These are phyloP conservation scores for Drosophila varians DNA, from an alignment of 1,140 invertebrate genomes.

Conservation along the genomic window DNA sequence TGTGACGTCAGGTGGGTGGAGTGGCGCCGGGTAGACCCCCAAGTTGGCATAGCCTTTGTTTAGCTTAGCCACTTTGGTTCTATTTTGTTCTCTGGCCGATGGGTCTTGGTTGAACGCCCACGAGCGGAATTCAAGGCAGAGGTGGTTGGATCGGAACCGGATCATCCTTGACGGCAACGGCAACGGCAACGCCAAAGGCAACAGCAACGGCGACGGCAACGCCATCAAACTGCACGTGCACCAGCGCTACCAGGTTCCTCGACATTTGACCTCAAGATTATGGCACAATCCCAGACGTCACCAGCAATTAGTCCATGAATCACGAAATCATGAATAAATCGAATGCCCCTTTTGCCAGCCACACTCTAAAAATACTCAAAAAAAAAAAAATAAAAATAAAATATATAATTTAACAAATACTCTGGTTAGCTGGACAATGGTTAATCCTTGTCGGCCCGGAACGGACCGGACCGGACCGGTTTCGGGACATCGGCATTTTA, in stretches of 20 bases:
- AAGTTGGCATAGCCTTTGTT: conserved; percentile 27
- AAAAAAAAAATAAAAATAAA: conserved; percentile 18
- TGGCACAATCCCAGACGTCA: conserved; percentile 30
- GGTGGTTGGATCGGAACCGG: conserved; percentile 38
- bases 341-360: conserved; percentile 23
- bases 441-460: conserved; percentile 1
- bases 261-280: conserved; percentile 45
- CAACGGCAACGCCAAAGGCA: too few species aligned
- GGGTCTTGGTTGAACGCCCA: conserved; percentile 51
- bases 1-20: conserved; percentile 37
- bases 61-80: conserved; percentile 7
- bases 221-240: conserved; percentile 14
- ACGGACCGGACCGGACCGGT: too few species aligned
- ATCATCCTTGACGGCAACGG: conserved; percentile 38
- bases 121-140: conserved; percentile 43
- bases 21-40: conserved; percentile 6
- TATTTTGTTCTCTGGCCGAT: conserved; percentile 14
- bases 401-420: conserved; percentile 6
- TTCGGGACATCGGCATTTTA: conserved; percentile 19
- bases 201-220: neutral
- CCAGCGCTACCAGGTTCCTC: conserved; percentile 23
- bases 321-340: conserved; percentile 52
- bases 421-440: neutral
- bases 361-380: conserved; percentile 39
- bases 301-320: conserved; percentile 55